Evolutionary conservation across 1,140 invertebrate genomes (phyloP), one percentile per base, ranked within the genome.

Genomic region (Nomia melanderi): DNA sequence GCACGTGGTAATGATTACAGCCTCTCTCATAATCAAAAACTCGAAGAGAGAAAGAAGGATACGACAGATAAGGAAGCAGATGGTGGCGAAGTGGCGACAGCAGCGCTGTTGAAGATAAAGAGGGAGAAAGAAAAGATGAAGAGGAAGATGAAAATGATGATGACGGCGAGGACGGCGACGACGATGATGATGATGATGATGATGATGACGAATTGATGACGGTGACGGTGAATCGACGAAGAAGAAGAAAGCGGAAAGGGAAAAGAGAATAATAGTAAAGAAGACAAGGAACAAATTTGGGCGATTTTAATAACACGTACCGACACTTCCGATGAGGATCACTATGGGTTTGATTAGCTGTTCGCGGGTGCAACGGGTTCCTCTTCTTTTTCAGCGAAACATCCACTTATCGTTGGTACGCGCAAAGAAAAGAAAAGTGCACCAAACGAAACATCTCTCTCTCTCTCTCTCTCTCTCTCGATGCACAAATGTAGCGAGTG

Each of bases 1-100:
- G 80, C 89, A 91, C 85, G 86, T 87, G 87, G 88, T 80, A 27
- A 85, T 39, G 50, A 91, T 62, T 66, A 90, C 86, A 83, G 86
- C 84, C 78, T 85, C 85, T 83, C 85, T 90, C 90, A 91, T 91
- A 63, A 70, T 90, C 76, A 41, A 54, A 36, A 33, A 41, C 29
- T 60, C 33, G 41, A 44, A 23, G 17, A 44, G 14, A 56, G 11
- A 29, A 29, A n/a, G 36, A 44, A 8, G 23, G 25, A 77, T 70
- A 54, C 17, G 53, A 69, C 27, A 47, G 23, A 44, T 14, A 33
- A 41, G n/a, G 63, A 31, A 44, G 39, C 11, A 9, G 29, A 44
- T n/a, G 64, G n/a, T 23, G 23, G 8, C 17, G 6, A 54, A 6
- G 8, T 29, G 17, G 47, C 9, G 41, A 50, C 12, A 20, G 11